Evolutionary conservation across 2,888 invertebrate genomes (phyloP), one percentile per base, ranked within the genome.

Genomic region (Blomia tropicalis): DNA sequence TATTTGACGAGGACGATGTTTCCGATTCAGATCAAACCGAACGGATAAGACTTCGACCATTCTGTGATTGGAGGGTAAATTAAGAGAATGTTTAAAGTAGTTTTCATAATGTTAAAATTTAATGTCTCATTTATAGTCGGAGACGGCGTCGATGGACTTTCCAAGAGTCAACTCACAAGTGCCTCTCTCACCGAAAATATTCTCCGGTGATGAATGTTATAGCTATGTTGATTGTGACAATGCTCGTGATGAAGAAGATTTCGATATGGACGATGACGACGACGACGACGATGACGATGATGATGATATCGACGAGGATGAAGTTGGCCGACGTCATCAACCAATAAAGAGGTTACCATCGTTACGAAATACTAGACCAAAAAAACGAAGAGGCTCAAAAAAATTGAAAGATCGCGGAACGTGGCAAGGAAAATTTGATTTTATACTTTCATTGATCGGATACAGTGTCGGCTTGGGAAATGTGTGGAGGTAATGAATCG

Each of bases 341-440:
- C 51, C 51, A 7, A 7, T 47, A n/a, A 47, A 47, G 27, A 22
- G 51, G 27, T 27, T 47, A 14, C 51, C 51, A 7, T 47, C 51
- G 22, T 14, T 47, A 11, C 11, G 51, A 27, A 7, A 19, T 14
- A 47, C 7, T 47, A 14, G 7, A 11, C 11, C 11, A 7, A 11
- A 27, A 36, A 27, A 56, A 14, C 31, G n/a, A 36, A 17, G 11
- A 5, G 43, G 43, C 14, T 23, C 27, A 2, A 5, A 2, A 5
- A 2, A 17, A 27, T 25, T 43, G 19, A 29, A 59, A 7, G 43
- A 56, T 32, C 56, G 56, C n/a, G 56, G 56, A 14, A 56, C 56
- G 11, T 83, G 83, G 83, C 81, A 82, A 17, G 83, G 83, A n/a
- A 79, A 82, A 63, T 83, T 83, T 70, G 83, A 84, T 74, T 84